These are phyloP conservation scores for Hypomesus transpacificus DNA, from an alignment of 2,113 vertebrate species.

Conservation along the genomic window DNA sequence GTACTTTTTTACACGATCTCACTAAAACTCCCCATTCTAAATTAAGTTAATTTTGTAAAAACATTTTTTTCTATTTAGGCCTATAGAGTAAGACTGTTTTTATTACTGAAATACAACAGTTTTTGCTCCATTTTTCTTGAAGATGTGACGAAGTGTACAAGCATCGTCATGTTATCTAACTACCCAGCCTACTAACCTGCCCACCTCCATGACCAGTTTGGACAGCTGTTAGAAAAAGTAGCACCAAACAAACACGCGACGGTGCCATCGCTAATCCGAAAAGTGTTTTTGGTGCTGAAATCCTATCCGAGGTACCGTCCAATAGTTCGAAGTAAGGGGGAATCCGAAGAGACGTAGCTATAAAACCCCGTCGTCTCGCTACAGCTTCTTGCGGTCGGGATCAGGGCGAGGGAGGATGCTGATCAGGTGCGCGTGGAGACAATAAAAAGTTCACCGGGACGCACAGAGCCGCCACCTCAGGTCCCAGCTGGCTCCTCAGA, in stretches of 20 bases:
- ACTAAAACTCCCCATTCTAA: too few relatives aligned
- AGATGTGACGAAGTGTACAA: too few relatives aligned
- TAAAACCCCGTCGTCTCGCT: background rate
- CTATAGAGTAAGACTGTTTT: too few relatives aligned
- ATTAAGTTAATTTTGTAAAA: too few relatives aligned
- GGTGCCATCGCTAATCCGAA: conserved; percentile 52
- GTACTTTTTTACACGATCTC: too few relatives aligned
- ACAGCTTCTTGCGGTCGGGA: too few relatives aligned
- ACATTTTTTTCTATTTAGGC: too few relatives aligned
- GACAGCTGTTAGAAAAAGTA: conserved; percentile 62
- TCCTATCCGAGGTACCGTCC: conserved; percentile 1
- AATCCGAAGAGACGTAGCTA: background rate
- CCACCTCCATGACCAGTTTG: conserved; percentile 51
- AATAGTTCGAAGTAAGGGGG: background rate
- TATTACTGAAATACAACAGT: too few relatives aligned
- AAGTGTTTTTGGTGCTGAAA: conserved; percentile 10
- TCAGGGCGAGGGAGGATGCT: conserved; percentile 13
- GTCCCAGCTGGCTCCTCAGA: too few relatives aligned
- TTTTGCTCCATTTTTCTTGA: too few relatives aligned
- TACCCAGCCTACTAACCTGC: conserved; percentile 56
- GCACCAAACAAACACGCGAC: conserved; percentile 57
- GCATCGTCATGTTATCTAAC: background rate
- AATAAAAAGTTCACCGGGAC: too few relatives aligned
- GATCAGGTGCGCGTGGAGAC: background rate
- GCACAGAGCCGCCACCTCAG: too few relatives aligned